phyloP scores from a whole-genome alignment of 2,797 vertebrate species.

The Sternotherus odoratus region DNA sequence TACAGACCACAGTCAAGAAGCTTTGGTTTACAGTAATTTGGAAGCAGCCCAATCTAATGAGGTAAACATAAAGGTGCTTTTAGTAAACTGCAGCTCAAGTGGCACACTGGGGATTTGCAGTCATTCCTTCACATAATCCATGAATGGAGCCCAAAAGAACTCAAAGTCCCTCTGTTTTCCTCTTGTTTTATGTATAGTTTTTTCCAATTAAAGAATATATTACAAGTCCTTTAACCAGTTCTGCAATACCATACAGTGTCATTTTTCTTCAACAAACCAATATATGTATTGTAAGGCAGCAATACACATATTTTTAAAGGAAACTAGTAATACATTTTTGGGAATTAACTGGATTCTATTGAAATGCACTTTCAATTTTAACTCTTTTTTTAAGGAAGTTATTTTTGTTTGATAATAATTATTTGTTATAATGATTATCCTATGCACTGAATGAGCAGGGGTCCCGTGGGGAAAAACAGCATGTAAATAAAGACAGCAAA shows the following conservation, averaged over 20 bases:
- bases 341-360: not conserved
- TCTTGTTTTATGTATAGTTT: conserved; percentile 35
- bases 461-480: not conserved
- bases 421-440: not conserved
- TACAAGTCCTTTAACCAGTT: conserved; percentile 32
- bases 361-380: conserved; percentile 2
- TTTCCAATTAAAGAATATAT: conserved; percentile 52
- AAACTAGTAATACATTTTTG: not conserved
- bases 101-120: conserved; percentile 29
- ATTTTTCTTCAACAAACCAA: conserved; percentile 48
- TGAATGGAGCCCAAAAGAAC: conserved; percentile 11
- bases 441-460: not conserved
- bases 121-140: conserved; percentile 28
- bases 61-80: conserved; percentile 17
- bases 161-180: conserved; percentile 24
- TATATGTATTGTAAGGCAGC: conserved; percentile 10
- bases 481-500: not conserved
- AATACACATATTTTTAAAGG: conserved; percentile 4
- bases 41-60: not conserved
- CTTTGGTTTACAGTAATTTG: not conserved
- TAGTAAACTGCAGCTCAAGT: not conserved
- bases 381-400: not conserved
- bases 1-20: not conserved
- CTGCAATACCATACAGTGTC: conserved; percentile 29
- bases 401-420: not conserved